phyloP scores from a whole-genome alignment of 1,140 invertebrate species.

The Panonychus citri region DNA sequence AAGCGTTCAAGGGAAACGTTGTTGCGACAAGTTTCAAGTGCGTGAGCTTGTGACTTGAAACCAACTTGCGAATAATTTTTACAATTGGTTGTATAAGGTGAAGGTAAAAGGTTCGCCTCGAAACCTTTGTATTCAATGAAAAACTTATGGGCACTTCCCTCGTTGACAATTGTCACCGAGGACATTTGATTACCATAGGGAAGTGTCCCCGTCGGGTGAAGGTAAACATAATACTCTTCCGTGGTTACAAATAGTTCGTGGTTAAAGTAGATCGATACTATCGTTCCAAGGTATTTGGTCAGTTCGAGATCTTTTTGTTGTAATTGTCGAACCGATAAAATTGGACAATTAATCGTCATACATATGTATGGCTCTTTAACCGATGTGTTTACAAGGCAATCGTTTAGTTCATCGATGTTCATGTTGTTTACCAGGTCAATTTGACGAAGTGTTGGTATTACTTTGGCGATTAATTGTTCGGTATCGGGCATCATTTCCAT shows the following conservation, averaged over 20 bases:
- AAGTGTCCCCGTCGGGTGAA: background rate
- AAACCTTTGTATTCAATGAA: background rate
- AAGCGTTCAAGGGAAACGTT: background rate
- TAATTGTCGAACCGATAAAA: background rate
- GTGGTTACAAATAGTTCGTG: background rate
- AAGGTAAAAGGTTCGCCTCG: background rate
- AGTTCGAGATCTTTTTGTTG: background rate
- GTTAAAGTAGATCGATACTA: background rate
- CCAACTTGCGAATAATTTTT: background rate
- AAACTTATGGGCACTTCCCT: background rate
- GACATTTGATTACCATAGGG: background rate
- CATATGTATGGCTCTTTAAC: background rate
- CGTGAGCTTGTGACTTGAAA: background rate
- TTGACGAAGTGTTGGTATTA: background rate
- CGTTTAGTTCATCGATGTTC: background rate
- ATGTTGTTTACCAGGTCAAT: background rate
- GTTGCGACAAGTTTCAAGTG: background rate
- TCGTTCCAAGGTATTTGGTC: background rate
- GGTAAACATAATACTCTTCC: background rate
- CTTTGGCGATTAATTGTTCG: background rate
- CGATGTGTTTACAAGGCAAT: background rate
- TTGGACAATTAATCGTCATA: background rate
- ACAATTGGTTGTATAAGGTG: background rate
- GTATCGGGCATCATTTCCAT: background rate
- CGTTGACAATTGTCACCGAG: background rate